Evolutionary conservation across 37 sponge, comb jelly and placozoan species (phyloP).

Genomic region (Ianthella basta): DNA sequence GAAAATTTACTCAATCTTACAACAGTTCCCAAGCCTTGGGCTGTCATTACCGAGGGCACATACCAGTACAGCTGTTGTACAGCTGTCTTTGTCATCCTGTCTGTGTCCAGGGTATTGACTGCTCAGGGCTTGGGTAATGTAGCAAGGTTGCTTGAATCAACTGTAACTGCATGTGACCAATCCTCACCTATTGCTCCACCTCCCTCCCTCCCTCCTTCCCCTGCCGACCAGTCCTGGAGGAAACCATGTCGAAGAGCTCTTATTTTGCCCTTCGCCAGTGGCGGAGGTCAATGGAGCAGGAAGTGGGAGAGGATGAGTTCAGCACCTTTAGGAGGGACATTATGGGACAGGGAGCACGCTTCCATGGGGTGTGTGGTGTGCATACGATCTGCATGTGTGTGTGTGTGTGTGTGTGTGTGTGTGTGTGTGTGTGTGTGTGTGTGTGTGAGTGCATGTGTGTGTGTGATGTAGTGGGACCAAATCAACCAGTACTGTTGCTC

Average conservation of each 20-base stretch:
- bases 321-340: not conserved
- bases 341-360: not conserved
- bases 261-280: conserved; percentile 20
- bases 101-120: too few species aligned
- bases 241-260: not conserved
- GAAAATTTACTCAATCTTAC: too few species aligned
- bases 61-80: too few species aligned
- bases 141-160: too few species aligned
- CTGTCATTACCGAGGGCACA: too few species aligned
- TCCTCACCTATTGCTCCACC: not conserved
- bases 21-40: too few species aligned
- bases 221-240: conserved; percentile 2
- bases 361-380: conserved; percentile 12
- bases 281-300: not conserved
- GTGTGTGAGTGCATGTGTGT: too few species aligned
- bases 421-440: too few species aligned
- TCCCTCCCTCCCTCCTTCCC: not conserved
- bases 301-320: not conserved
- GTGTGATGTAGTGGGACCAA: too few species aligned
- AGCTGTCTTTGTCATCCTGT: too few species aligned
- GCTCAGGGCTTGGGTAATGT: too few species aligned
- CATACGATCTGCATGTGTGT: not conserved
- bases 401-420: conserved; percentile 29
- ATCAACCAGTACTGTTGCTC: too few species aligned
- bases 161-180: not conserved